phyloP scores from a whole-genome alignment of 2,113 vertebrate species.

The Leucopsar rothschildi region DNA sequence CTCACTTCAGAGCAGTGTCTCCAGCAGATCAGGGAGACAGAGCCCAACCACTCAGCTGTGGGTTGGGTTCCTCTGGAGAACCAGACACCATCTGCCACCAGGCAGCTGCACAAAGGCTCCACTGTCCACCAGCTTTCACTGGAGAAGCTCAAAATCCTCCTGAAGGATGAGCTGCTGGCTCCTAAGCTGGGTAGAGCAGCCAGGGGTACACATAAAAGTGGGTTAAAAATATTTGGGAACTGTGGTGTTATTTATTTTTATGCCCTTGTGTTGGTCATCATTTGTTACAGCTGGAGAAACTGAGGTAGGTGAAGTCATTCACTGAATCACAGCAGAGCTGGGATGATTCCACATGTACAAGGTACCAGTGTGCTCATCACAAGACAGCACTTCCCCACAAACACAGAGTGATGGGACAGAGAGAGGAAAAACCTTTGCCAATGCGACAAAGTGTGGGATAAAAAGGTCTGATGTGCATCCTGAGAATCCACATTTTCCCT shows the following conservation, averaged over 20 bases:
- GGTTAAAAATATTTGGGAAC: neutral
- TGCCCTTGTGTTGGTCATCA: no score
- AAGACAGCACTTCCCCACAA: neutral
- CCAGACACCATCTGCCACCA: neutral
- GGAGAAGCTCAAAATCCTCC: neutral
- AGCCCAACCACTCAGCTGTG: neutral
- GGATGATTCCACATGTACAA: rapidly evolving
- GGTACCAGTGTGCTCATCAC: neutral
- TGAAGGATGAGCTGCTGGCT: neutral
- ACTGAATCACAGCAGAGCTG: neutral
- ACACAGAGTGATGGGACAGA: neutral
- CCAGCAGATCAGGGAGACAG: neutral
- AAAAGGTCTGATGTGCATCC: neutral
- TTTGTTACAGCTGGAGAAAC: neutral
- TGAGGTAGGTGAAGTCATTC: neutral
- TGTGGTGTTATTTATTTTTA: neutral
- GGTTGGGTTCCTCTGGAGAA: neutral
- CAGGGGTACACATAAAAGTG: rapidly evolving
- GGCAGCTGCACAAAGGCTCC: neutral
- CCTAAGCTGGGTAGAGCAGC: neutral
- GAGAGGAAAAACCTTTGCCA: neutral
- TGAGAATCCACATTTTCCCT: neutral
- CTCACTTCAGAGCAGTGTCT: neutral
- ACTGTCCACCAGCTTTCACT: neutral
- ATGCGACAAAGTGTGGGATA: neutral